A percentile compares a stretch with the other conserved stretches of the same genome.
Evolutionary conservation across 1,140 invertebrate genomes (phyloP).

Genomic region (Acyrthosiphon pisum): DNA sequence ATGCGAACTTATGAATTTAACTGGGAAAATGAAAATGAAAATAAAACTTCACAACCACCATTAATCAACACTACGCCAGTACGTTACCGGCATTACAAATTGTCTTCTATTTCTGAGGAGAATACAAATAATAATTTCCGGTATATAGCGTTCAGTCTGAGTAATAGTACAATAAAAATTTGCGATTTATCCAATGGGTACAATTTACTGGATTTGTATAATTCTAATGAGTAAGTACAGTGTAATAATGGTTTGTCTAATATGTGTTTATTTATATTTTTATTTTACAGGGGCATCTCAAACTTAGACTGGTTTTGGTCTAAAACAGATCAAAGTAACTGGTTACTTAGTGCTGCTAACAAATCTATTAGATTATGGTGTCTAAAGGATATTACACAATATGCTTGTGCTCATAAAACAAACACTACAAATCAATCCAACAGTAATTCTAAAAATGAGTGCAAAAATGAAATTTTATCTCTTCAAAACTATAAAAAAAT

Average conservation of each 20-base stretch:
- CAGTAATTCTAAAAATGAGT: background rate
- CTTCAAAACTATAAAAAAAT: constrained; percentile 38
- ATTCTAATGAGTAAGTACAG: constrained; percentile 43
- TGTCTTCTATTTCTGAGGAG: constrained; percentile 16
- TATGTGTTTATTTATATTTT: background rate
- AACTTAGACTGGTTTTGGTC: constrained; percentile 49
- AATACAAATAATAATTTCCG: background rate
- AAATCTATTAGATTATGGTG: constrained; percentile 47
- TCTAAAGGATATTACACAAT: constrained; percentile 9
- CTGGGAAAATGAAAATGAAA: background rate
- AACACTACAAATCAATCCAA: background rate
- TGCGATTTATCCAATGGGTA: constrained; percentile 27
- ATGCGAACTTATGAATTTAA: background rate
- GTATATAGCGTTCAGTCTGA: constrained; percentile 39
- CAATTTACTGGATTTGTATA: constrained; percentile 29
- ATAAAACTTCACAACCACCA: background rate
- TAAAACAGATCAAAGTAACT: constrained; percentile 9
- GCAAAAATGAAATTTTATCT: constrained; percentile 20
- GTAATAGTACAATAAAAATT: constrained; percentile 40
- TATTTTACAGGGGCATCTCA: background rate
- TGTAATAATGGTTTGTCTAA: background rate
- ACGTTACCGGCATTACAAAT: background rate
- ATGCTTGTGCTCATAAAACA: background rate
- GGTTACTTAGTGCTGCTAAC: constrained; percentile 46
- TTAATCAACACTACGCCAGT: background rate